Base-by-base conservation (phyloP, 1,140 invertebrate species). In the Drosophila kohkoa region DNA sequence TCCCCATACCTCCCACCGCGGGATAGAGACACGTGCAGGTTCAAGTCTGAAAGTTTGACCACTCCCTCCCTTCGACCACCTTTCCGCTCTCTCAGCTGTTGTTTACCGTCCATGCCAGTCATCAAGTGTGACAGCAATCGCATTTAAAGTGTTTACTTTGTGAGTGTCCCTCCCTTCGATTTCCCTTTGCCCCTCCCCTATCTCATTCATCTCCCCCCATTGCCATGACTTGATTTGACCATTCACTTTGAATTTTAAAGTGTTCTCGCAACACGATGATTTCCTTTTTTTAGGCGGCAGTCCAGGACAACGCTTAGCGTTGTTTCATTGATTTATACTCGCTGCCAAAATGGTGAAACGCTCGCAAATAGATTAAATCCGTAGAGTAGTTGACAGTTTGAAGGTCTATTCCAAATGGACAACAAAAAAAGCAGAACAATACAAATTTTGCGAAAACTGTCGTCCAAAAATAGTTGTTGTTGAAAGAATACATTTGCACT, bases 141-240 rank as follows among this genome's bases (percentile, higher is more conserved):
- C 79, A 79, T 79, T 81, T 81, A 81, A 81, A 79, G 79, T 81
- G 79, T 81, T 81, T 81, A 75, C 75, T 70, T 70, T 78, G 77
- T 54, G 72, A 59, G 43, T 45, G 30, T 32, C 45, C 13, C 54
- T 38, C 13, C 32, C 6, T 5, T 48, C 13, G 25, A 28, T 51
- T 1, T 58, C 55, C 30, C 35, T 20, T 7, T n/a, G 13, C 8
- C 25, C 1, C n/a, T 20, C 43, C 7, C 5, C 2, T 7, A 6
- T 5, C 6, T 32, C 7, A 4, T 20, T 5, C 1, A 10, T 38
- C 52, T 58, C 45, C n/a, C 7, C 45, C 1, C 49, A 15, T 13
- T n/a, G 32, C 25, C 41, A 11, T 58, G 66, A 54, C 52, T 35
- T 52, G 45, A 57, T 71, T 75, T 75, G 73, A 75, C 52, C 67